phyloP scores from a whole-genome alignment of 2,888 invertebrate genomes.

The Tridacna crocea region DNA sequence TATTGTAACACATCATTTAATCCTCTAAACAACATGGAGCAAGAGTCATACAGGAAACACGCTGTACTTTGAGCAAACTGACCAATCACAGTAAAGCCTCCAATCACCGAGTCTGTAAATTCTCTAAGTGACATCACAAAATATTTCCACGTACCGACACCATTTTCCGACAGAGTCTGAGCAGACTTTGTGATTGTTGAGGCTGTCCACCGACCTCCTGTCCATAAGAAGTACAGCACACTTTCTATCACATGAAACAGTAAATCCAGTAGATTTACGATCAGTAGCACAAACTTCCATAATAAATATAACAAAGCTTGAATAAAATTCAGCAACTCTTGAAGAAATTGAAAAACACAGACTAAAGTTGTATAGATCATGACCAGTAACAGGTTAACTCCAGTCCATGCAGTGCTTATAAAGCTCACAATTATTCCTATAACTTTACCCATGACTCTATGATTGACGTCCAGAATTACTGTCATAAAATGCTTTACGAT shows the following conservation, averaged over 20 bases:
- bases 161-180: slow-evolving; percentile 51
- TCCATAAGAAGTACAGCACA: slow-evolving; percentile 58
- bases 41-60: slow-evolving; percentile 35
- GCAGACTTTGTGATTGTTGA: slow-evolving; percentile 54
- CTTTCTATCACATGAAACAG: slow-evolving; percentile 57
- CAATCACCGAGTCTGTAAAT: slow-evolving; percentile 51
- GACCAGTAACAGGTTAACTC: slow-evolving; percentile 35
- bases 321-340: slow-evolving; percentile 58
- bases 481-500: slow-evolving; percentile 8
- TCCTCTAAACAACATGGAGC: slow-evolving; percentile 29
- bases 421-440: slow-evolving; percentile 36
- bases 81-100: slow-evolving; percentile 57
- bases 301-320: slow-evolving; percentile 58
- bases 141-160: slow-evolving; percentile 58
- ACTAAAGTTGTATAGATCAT: slow-evolving; percentile 41
- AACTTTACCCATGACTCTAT: slow-evolving; percentile 45
- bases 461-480: slow-evolving; percentile 47
- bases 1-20: slow-evolving; percentile 50
- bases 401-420: slow-evolving; percentile 29
- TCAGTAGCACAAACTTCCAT: slow-evolving; percentile 64
- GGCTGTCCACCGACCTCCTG: slow-evolving; percentile 63
- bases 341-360: slow-evolving; percentile 58
- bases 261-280: slow-evolving; percentile 57
- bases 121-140: slow-evolving; percentile 51
- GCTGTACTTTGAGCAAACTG: slow-evolving; percentile 29